phyloP scores from a whole-genome alignment of 1,140 invertebrate genomes.

The Metopolophium dirhodum region DNA sequence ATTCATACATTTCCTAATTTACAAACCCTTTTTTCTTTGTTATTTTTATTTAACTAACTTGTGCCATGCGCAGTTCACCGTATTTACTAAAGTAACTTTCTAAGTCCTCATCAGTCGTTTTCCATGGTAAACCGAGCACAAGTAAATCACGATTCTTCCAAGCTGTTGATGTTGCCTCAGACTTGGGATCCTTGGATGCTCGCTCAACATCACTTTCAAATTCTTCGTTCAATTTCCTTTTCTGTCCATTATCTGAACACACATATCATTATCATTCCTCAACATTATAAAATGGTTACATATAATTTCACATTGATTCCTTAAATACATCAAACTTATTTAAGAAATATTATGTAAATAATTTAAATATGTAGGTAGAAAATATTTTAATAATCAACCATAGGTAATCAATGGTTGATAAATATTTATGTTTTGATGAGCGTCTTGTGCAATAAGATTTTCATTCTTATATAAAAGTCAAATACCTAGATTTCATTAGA shows the following conservation, averaged over 20 bases:
- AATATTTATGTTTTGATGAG: not conserved
- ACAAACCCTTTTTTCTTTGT: conserved; percentile 48
- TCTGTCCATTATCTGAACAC: conserved; percentile 54
- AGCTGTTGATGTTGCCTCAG: conserved; percentile 53
- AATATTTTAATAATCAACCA: not conserved
- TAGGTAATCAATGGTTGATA: not conserved
- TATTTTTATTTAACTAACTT: conserved; percentile 66
- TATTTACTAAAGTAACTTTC: conserved; percentile 77
- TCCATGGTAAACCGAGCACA: conserved; percentile 79
- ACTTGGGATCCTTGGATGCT: conserved; percentile 53
- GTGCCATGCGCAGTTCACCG: conserved; percentile 77
- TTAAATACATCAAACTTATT: conserved; percentile 43
- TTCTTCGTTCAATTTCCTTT: conserved; percentile 56
- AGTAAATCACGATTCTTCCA: conserved; percentile 83
- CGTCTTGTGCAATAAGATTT: not conserved
- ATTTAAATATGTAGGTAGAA: not conserved
- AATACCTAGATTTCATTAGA: not conserved
- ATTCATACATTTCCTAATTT: conserved; percentile 53
- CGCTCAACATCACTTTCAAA: conserved; percentile 57
- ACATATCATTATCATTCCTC: conserved; percentile 53
- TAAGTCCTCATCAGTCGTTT: conserved; percentile 78
- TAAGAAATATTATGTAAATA: conserved; percentile 14
- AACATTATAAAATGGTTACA: conserved; percentile 44
- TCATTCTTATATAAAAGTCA: not conserved
- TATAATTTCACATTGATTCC: conserved; percentile 40